Evolutionary conservation across 2,888 invertebrate genomes (phyloP), one percentile per base, ranked within the genome.

Genomic region (Desoria tigrina): DNA sequence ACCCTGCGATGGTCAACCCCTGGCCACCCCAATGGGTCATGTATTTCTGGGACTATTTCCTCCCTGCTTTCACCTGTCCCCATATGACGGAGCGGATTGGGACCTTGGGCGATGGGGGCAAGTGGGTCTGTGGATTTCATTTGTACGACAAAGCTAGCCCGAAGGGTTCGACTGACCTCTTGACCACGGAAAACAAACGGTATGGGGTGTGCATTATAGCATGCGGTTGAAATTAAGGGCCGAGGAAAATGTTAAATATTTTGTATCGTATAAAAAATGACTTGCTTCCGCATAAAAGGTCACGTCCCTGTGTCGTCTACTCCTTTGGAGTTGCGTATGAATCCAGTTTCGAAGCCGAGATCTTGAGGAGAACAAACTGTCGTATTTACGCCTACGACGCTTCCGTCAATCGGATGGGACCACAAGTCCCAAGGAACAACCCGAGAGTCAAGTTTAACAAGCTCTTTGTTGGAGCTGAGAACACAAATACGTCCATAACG

Each of bases 271-370:
- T n/a, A n/a, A n/a, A n/a, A n/a, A n/a, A n/a, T n/a, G n/a, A n/a
- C n/a, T n/a, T n/a, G n/a, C n/a, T n/a, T n/a, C n/a, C n/a, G n/a
- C n/a, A n/a, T n/a, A n/a, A n/a, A n/a, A n/a, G n/a, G n/a, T n/a
- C n/a, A n/a, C n/a, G n/a, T n/a, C n/a, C n/a, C n/a, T 68, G 68
- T 51, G 51, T 65, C 57, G 49, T 68, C 61, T 68, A 68, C 56
- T 68, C 68, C 18, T 68, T 68, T 59, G 68, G 68, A 49, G 65
- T 68, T 42, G 54, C 58, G 37, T 45, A 53, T 45, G 65, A 68
- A 42, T 68, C 68, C 45, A 59, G 59, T 3, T 68, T 65, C 37
- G 68, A 68, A 28, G 62, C 57, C 28, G 68, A 68, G 49, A 42
- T 68, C 26, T 57, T 68, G 28, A 21, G 49, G 2, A 39, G 60